phyloP scores from a whole-genome alignment of 2,888 invertebrate genomes.

The Trisateles emortualis region DNA sequence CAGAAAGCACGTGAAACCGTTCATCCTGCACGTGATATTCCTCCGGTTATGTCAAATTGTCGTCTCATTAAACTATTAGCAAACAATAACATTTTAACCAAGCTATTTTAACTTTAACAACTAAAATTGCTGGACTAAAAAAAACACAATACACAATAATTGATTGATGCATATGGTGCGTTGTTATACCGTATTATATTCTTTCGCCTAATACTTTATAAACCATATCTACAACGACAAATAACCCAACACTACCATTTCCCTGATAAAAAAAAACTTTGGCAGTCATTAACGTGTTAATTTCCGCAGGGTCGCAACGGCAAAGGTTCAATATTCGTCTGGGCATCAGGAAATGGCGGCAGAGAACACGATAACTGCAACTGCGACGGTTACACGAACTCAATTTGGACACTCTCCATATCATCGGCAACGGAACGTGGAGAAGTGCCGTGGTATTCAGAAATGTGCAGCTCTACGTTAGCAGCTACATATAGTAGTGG shows the following conservation, averaged over 20 bases:
- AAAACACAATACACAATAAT: no score
- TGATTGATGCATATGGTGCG: no score
- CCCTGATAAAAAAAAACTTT: conserved; percentile 7
- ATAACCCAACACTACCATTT: neutral
- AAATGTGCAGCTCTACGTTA: conserved; percentile 98
- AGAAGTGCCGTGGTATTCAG: conserved; percentile 98
- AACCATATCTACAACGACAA: no score
- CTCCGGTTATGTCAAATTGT: no score
- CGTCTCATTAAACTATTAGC: no score
- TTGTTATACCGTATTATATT: no score
- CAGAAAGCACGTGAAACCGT: no score
- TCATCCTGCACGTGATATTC: no score
- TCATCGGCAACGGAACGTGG: conserved; percentile 97
- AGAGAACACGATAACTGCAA: conserved; percentile 98
- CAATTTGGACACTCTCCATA: conserved; percentile 99
- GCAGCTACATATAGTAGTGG: conserved; percentile 99
- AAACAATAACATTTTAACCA: no score
- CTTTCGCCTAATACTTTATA: no score
- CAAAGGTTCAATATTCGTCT: conserved; percentile 98
- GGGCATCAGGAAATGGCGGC: conserved; percentile 99
- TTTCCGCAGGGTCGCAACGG: conserved; percentile 93
- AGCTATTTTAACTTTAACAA: no score
- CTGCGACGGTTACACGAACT: conserved; percentile 99
- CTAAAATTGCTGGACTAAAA: no score
- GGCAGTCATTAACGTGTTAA: conserved; percentile 32